Percentiles rank a stretch among this genome's conserved stretches.
Evolutionary conservation across 1,140 invertebrate species (phyloP).

Genomic region (Caenorhabditis inopinata): DNA sequence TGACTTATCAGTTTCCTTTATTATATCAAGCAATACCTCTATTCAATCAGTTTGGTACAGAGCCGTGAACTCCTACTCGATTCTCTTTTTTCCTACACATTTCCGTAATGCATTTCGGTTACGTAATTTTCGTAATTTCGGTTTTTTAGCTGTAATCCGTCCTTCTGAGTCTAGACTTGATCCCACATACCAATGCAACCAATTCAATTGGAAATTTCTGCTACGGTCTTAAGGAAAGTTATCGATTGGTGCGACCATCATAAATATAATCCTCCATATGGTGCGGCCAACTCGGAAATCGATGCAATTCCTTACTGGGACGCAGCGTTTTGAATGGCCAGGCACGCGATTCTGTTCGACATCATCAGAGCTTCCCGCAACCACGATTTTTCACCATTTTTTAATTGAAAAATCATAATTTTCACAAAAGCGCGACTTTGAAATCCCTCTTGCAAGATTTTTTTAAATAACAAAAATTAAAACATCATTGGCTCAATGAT

Average conservation of each 20-base stretch:
- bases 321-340: not conserved
- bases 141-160: too few species aligned
- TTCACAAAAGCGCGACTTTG: too few species aligned
- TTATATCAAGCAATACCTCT: too few species aligned
- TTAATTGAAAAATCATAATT: too few species aligned
- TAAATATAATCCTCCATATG: not conserved
- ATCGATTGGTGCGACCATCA: slow-evolving; percentile 26
- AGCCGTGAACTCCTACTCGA: too few species aligned
- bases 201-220: not conserved
- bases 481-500: too few species aligned
- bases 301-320: not conserved
- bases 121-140: too few species aligned
- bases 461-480: too few species aligned
- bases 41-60: too few species aligned
- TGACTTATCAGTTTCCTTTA: too few species aligned
- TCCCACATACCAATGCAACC: not conserved
- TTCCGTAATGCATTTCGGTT: not conserved
- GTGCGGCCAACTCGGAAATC: not conserved
- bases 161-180: not conserved
- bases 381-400: not conserved
- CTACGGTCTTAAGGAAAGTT: not conserved
- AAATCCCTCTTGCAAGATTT: too few species aligned
- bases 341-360: not conserved
- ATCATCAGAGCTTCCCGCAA: not conserved
- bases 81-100: too few species aligned